Conservation (phyloP, 2,113 vertebrate genomes). For the Pelecanoides urinatrix region DNA sequence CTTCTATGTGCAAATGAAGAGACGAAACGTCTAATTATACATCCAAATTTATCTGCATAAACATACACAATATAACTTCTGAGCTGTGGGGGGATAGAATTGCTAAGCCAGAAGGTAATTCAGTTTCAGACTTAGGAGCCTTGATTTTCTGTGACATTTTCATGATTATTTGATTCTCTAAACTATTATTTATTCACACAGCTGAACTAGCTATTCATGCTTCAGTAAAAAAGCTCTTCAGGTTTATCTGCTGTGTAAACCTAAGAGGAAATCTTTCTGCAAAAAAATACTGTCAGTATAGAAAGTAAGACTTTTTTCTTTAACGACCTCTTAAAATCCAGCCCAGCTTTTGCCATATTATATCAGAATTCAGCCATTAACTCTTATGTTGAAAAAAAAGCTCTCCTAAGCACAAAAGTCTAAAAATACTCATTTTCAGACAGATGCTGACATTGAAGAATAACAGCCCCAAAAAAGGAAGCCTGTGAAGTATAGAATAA, state of each 20-base stretch:
- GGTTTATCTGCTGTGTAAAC: slow-evolving; percentile 17
- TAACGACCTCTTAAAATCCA: slow-evolving; percentile 27
- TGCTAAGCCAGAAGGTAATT: slow-evolving; percentile 31
- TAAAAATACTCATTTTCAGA: slow-evolving; percentile 49
- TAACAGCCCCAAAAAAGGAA: background rate
- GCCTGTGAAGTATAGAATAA: slow-evolving; percentile 13
- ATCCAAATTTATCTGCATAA: slow-evolving; percentile 37
- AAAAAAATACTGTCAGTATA: background rate
- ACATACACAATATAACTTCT: slow-evolving; percentile 2
- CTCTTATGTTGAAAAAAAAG: background rate
- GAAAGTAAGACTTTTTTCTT: background rate
- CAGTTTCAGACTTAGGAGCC: slow-evolving; percentile 7
- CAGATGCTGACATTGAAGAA: slow-evolving; percentile 34
- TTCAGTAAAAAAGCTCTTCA: background rate
- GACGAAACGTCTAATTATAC: background rate
- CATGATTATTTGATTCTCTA: slow-evolving; percentile 42
- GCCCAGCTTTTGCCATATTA: background rate
- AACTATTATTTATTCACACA: slow-evolving; percentile 46
- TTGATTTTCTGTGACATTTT: slow-evolving; percentile 47
- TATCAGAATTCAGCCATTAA: slow-evolving; percentile 28
- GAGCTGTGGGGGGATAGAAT: background rate
- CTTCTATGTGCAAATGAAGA: slow-evolving; percentile 35
- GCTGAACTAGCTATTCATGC: slow-evolving; percentile 11
- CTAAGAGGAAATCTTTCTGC: background rate
- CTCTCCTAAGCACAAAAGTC: background rate